Evolutionary conservation across 2,113 vertebrate species (phyloP).

Genomic region (Naja naja): DNA sequence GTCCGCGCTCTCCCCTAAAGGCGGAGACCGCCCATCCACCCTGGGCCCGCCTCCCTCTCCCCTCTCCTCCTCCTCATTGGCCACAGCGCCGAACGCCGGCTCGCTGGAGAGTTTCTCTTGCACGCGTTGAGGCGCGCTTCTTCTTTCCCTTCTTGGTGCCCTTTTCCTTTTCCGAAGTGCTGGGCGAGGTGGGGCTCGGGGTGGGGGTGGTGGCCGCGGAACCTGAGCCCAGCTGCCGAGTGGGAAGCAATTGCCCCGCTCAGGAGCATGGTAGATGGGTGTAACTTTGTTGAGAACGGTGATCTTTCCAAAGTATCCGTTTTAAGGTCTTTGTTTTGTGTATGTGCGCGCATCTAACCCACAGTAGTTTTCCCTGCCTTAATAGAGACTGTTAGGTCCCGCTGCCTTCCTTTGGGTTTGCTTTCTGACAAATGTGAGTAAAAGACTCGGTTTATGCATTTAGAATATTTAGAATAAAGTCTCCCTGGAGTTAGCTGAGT

Average conservation of each 20-base stretch:
- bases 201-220: background rate
- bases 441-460: background rate
- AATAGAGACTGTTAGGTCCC: background rate
- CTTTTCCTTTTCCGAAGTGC: background rate
- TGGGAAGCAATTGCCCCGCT: background rate
- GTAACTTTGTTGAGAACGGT: background rate
- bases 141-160: background rate
- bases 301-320: background rate
- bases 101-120: background rate
- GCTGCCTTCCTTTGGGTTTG: background rate
- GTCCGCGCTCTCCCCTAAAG: background rate
- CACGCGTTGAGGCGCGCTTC: background rate
- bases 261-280: background rate
- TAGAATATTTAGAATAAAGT: background rate
- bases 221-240: background rate
- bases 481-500: background rate
- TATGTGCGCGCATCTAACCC: background rate
- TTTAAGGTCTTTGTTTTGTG: background rate
- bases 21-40: background rate
- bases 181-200: background rate
- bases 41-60: background rate
- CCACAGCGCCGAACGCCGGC: background rate
- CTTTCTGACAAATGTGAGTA: background rate
- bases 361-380: background rate
- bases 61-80: background rate